These are phyloP conservation scores for Pteropus rufus DNA, from an alignment of 2,797 vertebrate genomes.

Conservation along the genomic window DNA sequence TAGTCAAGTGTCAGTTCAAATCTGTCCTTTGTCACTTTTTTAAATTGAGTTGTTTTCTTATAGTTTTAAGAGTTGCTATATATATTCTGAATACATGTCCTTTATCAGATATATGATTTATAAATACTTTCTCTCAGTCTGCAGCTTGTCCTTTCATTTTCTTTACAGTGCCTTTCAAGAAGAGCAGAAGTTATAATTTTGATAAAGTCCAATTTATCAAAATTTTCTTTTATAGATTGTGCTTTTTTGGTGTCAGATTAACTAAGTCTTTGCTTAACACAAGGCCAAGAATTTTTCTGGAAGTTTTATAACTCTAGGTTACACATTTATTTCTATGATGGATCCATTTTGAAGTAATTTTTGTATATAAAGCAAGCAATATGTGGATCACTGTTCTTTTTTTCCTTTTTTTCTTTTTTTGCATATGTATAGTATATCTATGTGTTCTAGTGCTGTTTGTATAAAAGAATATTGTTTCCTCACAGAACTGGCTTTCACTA, in stretches of 20 bases:
- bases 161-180: not conserved
- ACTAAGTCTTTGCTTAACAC: not conserved
- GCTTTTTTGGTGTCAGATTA: not conserved
- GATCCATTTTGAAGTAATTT: not conserved
- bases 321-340: not conserved
- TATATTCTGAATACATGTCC: not conserved
- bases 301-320: not conserved
- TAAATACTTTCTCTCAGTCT: not conserved
- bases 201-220: not conserved
- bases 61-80: not conserved
- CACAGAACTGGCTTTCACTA: not conserved
- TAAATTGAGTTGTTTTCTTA: not conserved
- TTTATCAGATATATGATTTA: not conserved
- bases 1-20: not conserved
- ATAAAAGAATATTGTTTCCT: not conserved
- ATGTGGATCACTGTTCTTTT: not conserved
- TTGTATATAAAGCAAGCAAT: not conserved
- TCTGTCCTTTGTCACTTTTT: not conserved
- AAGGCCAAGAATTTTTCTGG: not conserved
- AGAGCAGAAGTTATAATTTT: not conserved
- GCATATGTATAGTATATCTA: not conserved
- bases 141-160: not conserved
- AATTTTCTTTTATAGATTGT: not conserved
- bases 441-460: not conserved
- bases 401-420: not conserved